Evolutionary conservation across 2,797 vertebrate genomes (phyloP), one percentile per base, ranked within the genome.

Genomic region (Leptodactylus fallax): DNA sequence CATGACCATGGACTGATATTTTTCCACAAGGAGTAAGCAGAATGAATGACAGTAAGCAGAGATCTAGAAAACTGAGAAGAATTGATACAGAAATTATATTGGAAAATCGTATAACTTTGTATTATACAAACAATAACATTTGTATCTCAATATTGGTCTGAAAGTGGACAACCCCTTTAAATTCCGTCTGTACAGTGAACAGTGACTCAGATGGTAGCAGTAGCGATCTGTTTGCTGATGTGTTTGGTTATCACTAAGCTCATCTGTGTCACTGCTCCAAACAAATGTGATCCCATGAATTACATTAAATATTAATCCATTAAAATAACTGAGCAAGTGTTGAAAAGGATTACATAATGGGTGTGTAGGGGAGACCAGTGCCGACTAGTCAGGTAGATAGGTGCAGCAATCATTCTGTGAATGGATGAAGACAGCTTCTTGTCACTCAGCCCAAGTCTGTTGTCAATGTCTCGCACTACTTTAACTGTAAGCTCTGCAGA

Each of bases 341-440:
- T 80, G 76, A 79, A 84, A 72, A 61, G 82, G 82, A 85, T 88
- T 85, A 88, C 27, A 53, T 6, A 17, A 49, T 74, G 87, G 87
- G 87, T 27, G 63, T 88, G 87, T 55, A 79, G 61, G n/a, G 10
- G 55, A 25, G 67, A 58, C 87, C 63, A 79, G 87, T 79, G 74
- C 87, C 25, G 81, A 87, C 87, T 79, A 79, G 87, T 61, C 53
- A 61, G 25, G 60, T 19, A 83, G 65, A 69, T 49, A 77, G 81
- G 36, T 25, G 69, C 45, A 81, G 67, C 36, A 25, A 77, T 87
- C 58, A 83, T 78, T 76, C 11, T 21, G 45, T 67, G 71, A 61
- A 83, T 83, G 60, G 74, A 76, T 78, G 27, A 14, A 21, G 69
- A 83, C 86, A 67, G 79, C 63, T 65, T 56, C 23, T 67, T 86